Evolutionary conservation across 2,888 invertebrate species (phyloP).

Genomic region (Brassicogethes aeneus): DNA sequence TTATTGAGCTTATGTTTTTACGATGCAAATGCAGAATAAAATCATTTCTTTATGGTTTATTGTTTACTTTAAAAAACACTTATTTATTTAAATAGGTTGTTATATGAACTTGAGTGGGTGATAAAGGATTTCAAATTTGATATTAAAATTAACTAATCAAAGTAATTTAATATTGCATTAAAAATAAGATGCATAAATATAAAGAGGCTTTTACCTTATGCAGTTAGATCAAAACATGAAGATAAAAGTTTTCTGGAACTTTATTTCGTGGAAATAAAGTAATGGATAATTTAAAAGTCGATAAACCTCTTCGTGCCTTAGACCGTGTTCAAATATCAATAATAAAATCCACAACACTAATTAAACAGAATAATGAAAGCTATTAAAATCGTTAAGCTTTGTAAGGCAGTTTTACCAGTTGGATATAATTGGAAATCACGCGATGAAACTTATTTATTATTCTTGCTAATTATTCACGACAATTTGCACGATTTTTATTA

Average conservation of each 20-base stretch:
- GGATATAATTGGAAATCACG: constrained; percentile 8
- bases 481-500: constrained; percentile 6
- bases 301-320: constrained; percentile 1
- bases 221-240: not conserved
- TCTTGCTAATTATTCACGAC: constrained; percentile 8
- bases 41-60: too few species aligned
- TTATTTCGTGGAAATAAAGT: not conserved
- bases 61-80: too few species aligned
- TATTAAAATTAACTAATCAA: too few species aligned
- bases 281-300: not conserved
- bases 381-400: constrained; percentile 6
- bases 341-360: constrained; percentile 5
- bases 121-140: too few species aligned
- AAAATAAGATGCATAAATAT: too few species aligned
- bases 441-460: constrained; percentile 10
- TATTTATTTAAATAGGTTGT: too few species aligned
- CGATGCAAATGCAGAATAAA: too few species aligned
- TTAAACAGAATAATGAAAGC: constrained; percentile 8
- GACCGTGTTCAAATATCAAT: constrained; percentile 3
- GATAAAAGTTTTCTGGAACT: not conserved
- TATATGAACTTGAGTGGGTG: too few species aligned
- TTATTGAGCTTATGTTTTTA: too few species aligned
- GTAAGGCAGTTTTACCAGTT: constrained; percentile 4
- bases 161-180: too few species aligned
- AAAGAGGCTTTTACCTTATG: too few species aligned